Evolutionary conservation across 2,113 vertebrate species (phyloP).

Genomic region (Oophaga pumilio): DNA sequence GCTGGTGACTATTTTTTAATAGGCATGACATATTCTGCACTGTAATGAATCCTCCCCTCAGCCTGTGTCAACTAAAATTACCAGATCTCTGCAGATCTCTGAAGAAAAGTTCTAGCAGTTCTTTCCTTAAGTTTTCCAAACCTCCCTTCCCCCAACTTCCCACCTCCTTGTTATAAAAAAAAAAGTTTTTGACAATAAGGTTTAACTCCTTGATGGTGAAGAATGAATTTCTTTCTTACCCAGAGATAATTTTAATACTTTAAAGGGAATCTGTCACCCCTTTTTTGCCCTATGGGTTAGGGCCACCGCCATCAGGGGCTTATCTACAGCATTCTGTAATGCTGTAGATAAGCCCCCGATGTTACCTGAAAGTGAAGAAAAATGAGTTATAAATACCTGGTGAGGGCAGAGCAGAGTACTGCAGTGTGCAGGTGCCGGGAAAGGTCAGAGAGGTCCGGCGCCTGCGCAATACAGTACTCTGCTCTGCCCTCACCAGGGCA

Average conservation of each 20-base stretch:
- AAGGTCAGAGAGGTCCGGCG: too few species aligned
- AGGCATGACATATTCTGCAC: slow-evolving; percentile 55
- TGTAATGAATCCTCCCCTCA: slow-evolving; percentile 51
- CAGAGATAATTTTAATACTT: background rate
- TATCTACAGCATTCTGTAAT: too few species aligned
- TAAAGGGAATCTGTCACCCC: too few species aligned
- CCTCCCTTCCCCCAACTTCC: background rate
- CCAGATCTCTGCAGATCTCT: slow-evolving; percentile 22
- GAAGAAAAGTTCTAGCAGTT: slow-evolving; percentile 21
- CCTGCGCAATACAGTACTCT: too few species aligned
- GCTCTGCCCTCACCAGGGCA: too few species aligned
- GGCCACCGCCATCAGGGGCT: too few species aligned
- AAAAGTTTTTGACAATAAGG: background rate
- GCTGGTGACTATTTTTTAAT: slow-evolving; percentile 56
- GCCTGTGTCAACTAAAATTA: slow-evolving; percentile 46
- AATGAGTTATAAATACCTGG: too few species aligned
- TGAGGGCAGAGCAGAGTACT: too few species aligned
- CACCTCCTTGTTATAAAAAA: background rate
- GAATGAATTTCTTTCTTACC: background rate
- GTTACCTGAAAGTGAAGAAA: too few species aligned
- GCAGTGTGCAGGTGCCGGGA: too few species aligned
- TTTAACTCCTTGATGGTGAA: slow-evolving; percentile 21
- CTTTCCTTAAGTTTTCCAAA: slow-evolving; percentile 9
- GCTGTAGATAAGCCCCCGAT: too few species aligned
- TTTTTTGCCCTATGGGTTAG: too few species aligned